phyloP scores from a whole-genome alignment of 1,140 invertebrate species.

The Drosophila tropicalis region DNA sequence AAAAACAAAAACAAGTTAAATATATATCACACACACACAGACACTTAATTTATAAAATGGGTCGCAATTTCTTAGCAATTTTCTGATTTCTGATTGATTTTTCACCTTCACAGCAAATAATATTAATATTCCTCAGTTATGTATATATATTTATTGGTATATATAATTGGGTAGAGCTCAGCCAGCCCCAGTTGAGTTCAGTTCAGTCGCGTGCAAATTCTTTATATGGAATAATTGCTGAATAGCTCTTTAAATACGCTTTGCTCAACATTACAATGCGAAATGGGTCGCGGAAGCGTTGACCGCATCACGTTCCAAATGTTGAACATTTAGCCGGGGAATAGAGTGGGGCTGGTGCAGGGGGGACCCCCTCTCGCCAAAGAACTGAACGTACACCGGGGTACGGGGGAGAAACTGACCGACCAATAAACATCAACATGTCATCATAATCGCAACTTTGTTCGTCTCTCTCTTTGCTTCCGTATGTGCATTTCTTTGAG shows the following conservation, averaged over 20 bases:
- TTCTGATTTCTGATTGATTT: conserved; percentile 9
- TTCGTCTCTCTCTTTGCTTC: conserved; percentile 10
- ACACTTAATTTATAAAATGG: conserved; percentile 1
- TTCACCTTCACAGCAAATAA: conserved; percentile 23
- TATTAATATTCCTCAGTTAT: conserved; percentile 11
- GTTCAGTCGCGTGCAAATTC: conserved; percentile 73
- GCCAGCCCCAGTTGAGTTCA: neutral
- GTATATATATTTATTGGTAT: too few species aligned
- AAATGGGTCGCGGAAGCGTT: conserved; percentile 78
- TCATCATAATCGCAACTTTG: conserved; percentile 5
- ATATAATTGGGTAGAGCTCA: conserved; percentile 12
- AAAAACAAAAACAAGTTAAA: too few species aligned
- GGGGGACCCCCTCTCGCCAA: neutral
- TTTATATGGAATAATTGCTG: conserved; percentile 67
- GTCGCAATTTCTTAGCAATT: conserved; percentile 24
- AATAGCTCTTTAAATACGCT: conserved; percentile 79
- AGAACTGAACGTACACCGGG: neutral
- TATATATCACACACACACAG: too few species aligned
- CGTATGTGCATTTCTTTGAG: conserved; percentile 25
- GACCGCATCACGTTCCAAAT: conserved; percentile 72
- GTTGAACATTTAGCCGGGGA: conserved; percentile 23
- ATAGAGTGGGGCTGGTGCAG: neutral
- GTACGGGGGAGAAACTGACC: neutral
- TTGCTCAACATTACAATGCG: conserved; percentile 55
- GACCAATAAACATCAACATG: conserved; percentile 28